A percentile compares a stretch with the other conserved stretches of the same genome.
These are phyloP conservation scores for Sclerurus mexicanus DNA, from an alignment of 2,113 vertebrate species.

Conservation along the genomic window DNA sequence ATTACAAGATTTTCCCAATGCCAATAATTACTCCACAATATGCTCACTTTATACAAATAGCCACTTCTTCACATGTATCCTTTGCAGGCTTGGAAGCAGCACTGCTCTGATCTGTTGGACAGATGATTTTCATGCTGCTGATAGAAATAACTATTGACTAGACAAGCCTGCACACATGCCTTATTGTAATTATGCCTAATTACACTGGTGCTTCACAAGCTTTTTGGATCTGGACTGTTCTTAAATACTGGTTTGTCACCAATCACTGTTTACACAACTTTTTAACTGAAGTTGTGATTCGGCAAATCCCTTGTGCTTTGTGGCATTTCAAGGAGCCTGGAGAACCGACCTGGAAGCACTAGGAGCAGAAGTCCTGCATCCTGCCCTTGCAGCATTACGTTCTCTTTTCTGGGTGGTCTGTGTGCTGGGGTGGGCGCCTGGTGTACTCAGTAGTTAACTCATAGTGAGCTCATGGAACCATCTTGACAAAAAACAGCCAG, in stretches of 20 bases:
- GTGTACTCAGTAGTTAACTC: neutral
- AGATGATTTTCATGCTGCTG: constrained; percentile 36
- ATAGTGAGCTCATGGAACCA: neutral
- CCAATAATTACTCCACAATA: constrained; percentile 52
- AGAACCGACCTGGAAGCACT: neutral
- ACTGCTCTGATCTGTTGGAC: constrained; percentile 9
- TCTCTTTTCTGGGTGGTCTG: neutral
- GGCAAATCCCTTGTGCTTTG: rapidly evolving
- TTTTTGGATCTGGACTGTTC: neutral
- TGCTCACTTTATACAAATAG: constrained; percentile 50
- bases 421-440: neutral
- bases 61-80: constrained; percentile 25
- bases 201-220: neutral
- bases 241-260: neutral
- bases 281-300: neutral
- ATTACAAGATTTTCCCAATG: constrained; percentile 21
- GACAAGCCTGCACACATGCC: neutral
- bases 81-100: neutral
- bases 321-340: rapidly evolving
- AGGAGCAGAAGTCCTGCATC: neutral
- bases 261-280: neutral
- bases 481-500: neutral
- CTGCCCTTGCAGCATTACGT: neutral
- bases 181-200: neutral
- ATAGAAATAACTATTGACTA: constrained; percentile 32